Base-by-base conservation (phyloP, 2,888 invertebrate species). In the Diplazon laetatorius region DNA sequence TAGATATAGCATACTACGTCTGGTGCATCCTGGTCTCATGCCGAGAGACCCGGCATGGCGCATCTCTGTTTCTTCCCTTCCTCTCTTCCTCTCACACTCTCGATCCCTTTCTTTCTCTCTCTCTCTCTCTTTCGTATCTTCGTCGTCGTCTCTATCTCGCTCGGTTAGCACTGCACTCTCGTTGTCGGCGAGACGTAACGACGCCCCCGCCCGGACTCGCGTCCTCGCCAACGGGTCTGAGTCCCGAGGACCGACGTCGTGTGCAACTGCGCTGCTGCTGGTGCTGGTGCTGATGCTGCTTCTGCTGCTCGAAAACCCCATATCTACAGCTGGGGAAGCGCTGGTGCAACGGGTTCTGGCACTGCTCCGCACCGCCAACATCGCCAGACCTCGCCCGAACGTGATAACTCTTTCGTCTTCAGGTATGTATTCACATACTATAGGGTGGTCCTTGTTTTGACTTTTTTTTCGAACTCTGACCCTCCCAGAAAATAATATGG, bases 351-450 rank as follows among this genome's bases (percentile, higher is more conserved):
- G 25, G 22, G 22, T 6, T 46, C 50, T 10, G 60, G 25, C 63
- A 44, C 9, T 55, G 14, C 9, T 22, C 46, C 57, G 57, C 68
- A 44, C 55, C 25, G 46, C 12, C 18, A 73, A 20, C 39, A 59
- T 12, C 57, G 35, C 16, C 62, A 52, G 52, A 71, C 71, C 25
- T 55, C 71, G 60, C 35, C 59, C 59, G 65, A 73, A 59, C 65
- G 65, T 73, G 65, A 73, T 66, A 73, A 74, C 42, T 65, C 68
- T 74, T 55, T 74, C 60, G 44, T 55, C 39, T 65, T 69, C 55
- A 22, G 46, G 35, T 68, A 62, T n/a, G n/a, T 50, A 75, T 48
- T 35, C 59, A 30, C 6, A 30, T 30, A 30, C n/a, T n/a, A n/a
- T n/a, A n/a, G n/a, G n/a, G n/a, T n/a, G n/a, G n/a, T n/a, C n/a